phyloP scores from a whole-genome alignment of 2,113 vertebrate genomes.

The Petrocephalus microphthalmus region DNA sequence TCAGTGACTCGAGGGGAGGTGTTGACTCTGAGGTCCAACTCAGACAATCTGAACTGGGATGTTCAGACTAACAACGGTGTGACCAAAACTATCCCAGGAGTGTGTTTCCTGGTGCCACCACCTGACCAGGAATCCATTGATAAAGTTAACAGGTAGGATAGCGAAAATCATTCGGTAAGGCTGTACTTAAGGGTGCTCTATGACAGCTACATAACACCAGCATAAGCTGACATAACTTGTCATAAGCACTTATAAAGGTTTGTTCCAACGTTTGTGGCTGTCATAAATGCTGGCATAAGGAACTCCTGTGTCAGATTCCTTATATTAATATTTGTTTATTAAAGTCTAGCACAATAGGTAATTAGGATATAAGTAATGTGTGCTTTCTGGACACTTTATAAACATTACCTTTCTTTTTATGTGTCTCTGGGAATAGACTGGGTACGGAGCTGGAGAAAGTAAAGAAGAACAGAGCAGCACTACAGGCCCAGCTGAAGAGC shows the following conservation, averaged over 20 bases:
- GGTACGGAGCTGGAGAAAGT: constrained; percentile 67
- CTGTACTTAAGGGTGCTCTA: too few species aligned
- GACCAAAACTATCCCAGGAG: constrained; percentile 69
- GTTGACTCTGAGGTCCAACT: constrained; percentile 73
- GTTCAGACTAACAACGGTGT: constrained; percentile 57
- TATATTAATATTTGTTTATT: neutral
- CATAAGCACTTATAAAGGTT: too few species aligned
- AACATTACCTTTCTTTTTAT: neutral
- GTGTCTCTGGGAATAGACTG: constrained; percentile 57
- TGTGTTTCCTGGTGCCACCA: constrained; percentile 81
- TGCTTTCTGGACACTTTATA: neutral
- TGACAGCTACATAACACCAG: too few species aligned
- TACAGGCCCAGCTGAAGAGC: constrained; percentile 60
- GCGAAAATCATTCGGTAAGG: neutral
- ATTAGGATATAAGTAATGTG: neutral
- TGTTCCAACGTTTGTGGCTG: too few species aligned
- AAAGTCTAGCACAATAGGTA: neutral
- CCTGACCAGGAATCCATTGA: constrained; percentile 73
- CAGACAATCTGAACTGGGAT: constrained; percentile 71
- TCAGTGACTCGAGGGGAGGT: constrained; percentile 72
- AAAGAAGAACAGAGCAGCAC: constrained; percentile 68
- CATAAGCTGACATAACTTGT: too few species aligned
- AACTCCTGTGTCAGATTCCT: too few species aligned
- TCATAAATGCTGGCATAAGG: too few species aligned
- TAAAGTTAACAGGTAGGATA: constrained; percentile 69